Base-by-base conservation (phyloP, 2,797 vertebrate genomes). In the Pseudopleuronectes americanus region DNA sequence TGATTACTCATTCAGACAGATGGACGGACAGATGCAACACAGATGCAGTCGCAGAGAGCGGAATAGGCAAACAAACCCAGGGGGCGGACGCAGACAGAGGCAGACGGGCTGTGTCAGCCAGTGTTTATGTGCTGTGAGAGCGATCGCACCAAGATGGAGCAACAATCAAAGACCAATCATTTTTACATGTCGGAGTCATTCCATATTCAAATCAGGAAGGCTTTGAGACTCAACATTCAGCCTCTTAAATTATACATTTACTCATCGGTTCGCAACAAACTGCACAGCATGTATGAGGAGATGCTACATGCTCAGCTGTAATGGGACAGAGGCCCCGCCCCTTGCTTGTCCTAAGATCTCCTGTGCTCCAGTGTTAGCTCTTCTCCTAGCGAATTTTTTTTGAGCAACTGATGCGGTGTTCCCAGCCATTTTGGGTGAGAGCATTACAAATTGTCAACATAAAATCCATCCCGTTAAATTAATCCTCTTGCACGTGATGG, bases 1-100 rank as follows among this genome's bases (percentile, higher is more conserved):
- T 87, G 90, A 93, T 89, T 81, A 77, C 69, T 81, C 73, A 67
- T 64, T 71, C 63, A 84, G 78, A 79, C 86, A 78, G 84, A 88
- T 77, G 74, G 73, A 89, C 73, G 21, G 83, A 84, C 87, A 84
- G 79, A 86, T 81, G 83, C 71, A 86, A 21, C 66, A 8, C 33
- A 71, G 68, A 68, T 58, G 74, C 8, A 61, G 61, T 71, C 75
- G 79, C 64, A 74, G 45, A 70, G 31, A 63, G 53, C 14, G 31
- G 16, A 72, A 74, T 59, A 56, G 53, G 62, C 63, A 79, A 74
- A 79, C 33, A 72, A 74, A 70, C n/a, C 51, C 41, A 38, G 54
- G 57, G 59, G 9, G 22, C 8, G 13, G 6, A 55, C 24, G 24
- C 23, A 19, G n/a, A 6, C 49, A 14, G 14, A 24, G 22, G 3